Conservation (phyloP, 2,888 invertebrate genomes). For the Fragum fragum region DNA sequence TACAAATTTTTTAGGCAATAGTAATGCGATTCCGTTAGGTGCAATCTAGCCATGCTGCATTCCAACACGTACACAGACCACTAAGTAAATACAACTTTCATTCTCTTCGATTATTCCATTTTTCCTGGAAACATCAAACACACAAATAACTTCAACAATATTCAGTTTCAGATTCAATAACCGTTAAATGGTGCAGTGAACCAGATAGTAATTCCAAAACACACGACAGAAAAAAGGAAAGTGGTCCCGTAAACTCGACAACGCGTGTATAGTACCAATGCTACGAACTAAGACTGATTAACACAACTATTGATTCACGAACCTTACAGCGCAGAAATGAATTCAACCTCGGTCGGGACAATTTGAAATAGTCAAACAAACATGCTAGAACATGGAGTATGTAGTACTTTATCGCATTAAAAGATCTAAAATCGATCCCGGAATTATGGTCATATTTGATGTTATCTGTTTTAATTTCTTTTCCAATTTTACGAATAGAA, state of each 20-base stretch:
- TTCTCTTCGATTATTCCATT: background rate
- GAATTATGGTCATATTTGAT: no score
- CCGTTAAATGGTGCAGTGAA: background rate
- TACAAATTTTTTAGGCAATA: no score
- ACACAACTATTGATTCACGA: conserved; percentile 21
- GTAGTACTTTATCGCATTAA: background rate
- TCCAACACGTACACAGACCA: background rate
- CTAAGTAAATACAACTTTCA: background rate
- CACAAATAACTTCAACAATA: background rate
- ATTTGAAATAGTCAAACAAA: conserved; percentile 27
- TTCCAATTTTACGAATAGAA: no score
- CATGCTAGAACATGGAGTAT: background rate
- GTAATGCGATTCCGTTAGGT: no score
- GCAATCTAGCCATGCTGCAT: background rate
- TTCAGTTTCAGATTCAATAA: conserved; percentile 9
- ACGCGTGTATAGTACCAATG: conserved; percentile 14
- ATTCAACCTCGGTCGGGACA: conserved; percentile 25
- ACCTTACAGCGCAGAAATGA: background rate
- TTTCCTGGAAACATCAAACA: background rate
- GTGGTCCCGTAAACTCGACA: background rate
- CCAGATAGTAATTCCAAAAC: conserved; percentile 9
- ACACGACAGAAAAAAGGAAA: conserved; percentile 16
- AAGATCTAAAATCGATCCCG: background rate
- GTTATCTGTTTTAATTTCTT: no score
- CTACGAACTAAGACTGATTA: conserved; percentile 17